phyloP scores from a whole-genome alignment of 2,113 vertebrate species.

The Paradisaea rubra region DNA sequence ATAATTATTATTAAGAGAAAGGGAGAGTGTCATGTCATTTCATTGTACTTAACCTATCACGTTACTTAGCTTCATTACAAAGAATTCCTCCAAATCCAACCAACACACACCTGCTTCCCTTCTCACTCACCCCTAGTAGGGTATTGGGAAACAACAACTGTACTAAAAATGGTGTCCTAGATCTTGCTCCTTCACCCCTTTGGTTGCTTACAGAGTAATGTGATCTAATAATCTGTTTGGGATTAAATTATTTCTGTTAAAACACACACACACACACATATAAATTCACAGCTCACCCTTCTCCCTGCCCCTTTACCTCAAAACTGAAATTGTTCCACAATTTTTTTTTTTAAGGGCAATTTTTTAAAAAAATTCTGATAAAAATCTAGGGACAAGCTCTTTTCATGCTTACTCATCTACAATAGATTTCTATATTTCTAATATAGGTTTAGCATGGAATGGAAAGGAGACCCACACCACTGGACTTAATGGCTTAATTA shows the following conservation, averaged over 20 bases:
- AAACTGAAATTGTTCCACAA: not conserved
- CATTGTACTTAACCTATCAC: not conserved
- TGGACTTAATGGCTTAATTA: not conserved
- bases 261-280: not conserved
- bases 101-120: not conserved
- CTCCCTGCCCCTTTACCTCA: not conserved
- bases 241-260: not conserved
- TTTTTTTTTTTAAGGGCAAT: not conserved
- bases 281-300: not conserved
- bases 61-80: not conserved
- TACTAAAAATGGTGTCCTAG: not conserved
- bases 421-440: not conserved
- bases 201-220: not conserved
- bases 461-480: not conserved
- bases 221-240: not conserved
- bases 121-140: not conserved
- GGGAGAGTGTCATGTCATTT: not conserved
- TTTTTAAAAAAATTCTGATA: not conserved
- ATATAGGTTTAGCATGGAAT: not conserved
- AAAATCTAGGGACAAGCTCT: not conserved
- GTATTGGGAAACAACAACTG: not conserved
- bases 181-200: not conserved
- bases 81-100: not conserved
- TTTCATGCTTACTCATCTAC: not conserved
- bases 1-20: not conserved